Evolutionary conservation across 2,113 vertebrate species (phyloP), one percentile per base, ranked within the genome.

Genomic region (Dipodomys ordii): DNA sequence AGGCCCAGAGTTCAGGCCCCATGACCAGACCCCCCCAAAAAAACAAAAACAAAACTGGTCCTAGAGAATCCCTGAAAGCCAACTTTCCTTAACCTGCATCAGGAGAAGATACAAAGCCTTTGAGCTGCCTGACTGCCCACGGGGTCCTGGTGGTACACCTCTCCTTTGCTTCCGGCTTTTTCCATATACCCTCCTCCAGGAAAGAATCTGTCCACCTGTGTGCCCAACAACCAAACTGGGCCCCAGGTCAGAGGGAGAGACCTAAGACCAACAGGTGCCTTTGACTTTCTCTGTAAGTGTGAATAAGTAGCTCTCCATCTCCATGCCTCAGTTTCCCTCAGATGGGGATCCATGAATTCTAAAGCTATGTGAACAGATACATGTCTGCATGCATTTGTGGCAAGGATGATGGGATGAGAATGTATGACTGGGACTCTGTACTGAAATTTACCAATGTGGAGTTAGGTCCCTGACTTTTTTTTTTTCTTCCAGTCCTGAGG

Each of bases 241-340:
- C 46, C 30, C 32, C 11, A 0, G 46, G 64, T 8, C 65, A 5
- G 15, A 12, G 46, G 69, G 25, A 20, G 64, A 60, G 35, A 44
- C 39, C 12, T 7, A 62, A 23, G 6, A 73, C 87, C 49, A 9
- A 11, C 28, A 0, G 0, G 1, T 46, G 35, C 8, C 53, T 46
- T 68, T 49, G 62, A 62, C 77, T 53, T 73, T 25, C 68, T 89
- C 49, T 30, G 76, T 39, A 39, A 68, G 13, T 44, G 19, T 27
- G 71, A 91, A 57, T 30, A 80, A 67, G 71, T 1, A 18, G 39
- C 20, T 79, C 12, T 86, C 62, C 62, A 67, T 30, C 53, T 91
- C 92, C 25, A 18, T 62, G 62, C 76, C 92, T 94, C 77, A 27
- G 35, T 90, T 84, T 78, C n/a, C 53, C 69, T 39, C 39, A 39